These are phyloP conservation scores for Phalera bucephala DNA, from an alignment of 2,888 invertebrate species.

Conservation along the genomic window DNA sequence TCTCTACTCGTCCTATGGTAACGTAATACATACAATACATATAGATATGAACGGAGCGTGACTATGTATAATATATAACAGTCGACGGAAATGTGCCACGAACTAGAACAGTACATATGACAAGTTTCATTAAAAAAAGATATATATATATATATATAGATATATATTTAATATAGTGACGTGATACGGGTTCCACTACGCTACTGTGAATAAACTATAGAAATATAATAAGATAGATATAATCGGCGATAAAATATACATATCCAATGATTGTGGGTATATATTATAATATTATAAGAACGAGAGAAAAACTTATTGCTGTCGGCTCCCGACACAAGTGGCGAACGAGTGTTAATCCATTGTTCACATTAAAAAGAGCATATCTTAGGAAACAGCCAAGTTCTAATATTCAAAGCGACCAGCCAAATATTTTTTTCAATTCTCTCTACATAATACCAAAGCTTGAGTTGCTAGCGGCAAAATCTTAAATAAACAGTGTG, in stretches of 20 bases:
- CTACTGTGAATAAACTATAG: slow-evolving; percentile 29
- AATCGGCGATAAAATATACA: slow-evolving; percentile 9
- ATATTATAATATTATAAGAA: slow-evolving; percentile 34
- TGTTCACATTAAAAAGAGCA: slow-evolving; percentile 57
- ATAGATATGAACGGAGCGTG: slow-evolving; percentile 12
- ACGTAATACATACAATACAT: no score
- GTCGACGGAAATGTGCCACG: slow-evolving; percentile 20
- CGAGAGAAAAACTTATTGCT: slow-evolving; percentile 53
- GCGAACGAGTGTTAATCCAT: slow-evolving; percentile 25
- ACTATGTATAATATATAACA: slow-evolving; percentile 17
- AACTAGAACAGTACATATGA: slow-evolving; percentile 18
- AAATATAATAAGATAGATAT: slow-evolving; percentile 13
- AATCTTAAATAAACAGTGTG: slow-evolving; percentile 58
- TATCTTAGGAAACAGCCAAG: slow-evolving; percentile 66
- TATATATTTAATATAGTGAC: background rate
- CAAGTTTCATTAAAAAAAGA: background rate
- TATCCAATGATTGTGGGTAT: slow-evolving; percentile 6
- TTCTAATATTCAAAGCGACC: slow-evolving; percentile 70
- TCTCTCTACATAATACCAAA: slow-evolving; percentile 58
- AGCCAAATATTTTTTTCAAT: slow-evolving; percentile 67
- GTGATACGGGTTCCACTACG: slow-evolving; percentile 15
- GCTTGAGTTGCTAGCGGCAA: slow-evolving; percentile 69
- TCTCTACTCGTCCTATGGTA: slow-evolving; percentile 45
- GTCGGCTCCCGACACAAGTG: slow-evolving; percentile 18
- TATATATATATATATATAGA: no score